These are phyloP conservation scores for Tenthredo mesomela DNA, from an alignment of 2,888 invertebrate genomes.

Conservation along the genomic window DNA sequence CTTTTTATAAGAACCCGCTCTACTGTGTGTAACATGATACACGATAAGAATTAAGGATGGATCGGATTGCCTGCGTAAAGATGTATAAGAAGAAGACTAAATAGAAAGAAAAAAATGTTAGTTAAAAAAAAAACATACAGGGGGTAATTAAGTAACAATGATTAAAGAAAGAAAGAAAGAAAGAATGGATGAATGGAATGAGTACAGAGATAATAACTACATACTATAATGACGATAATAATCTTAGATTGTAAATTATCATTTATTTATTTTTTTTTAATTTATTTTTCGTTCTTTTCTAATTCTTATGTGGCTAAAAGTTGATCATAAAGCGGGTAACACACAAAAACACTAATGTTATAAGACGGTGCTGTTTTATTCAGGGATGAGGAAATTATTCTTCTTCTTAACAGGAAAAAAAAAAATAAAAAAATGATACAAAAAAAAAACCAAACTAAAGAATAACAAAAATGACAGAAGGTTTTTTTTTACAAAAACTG, in stretches of 20 bases:
- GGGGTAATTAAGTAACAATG: background rate
- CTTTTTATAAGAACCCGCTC: background rate
- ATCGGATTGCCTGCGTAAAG: background rate
- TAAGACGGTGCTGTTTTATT: slow-evolving; percentile 9
- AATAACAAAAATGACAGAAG: background rate
- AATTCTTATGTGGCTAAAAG: background rate
- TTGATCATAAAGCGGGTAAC: background rate
- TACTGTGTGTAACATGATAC: background rate
- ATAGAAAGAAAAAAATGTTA: too few species aligned
- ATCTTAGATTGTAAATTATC: background rate
- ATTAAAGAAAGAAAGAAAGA: background rate
- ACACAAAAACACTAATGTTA: background rate
- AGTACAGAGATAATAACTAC: slow-evolving; percentile 3
- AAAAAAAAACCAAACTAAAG: background rate
- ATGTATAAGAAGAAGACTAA: background rate
- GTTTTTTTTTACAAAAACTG: background rate
- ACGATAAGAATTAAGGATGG: background rate
- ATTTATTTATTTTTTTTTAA: background rate
- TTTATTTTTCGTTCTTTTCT: background rate
- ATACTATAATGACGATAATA: background rate
- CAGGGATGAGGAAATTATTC: background rate
- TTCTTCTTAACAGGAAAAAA: background rate
- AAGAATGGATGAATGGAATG: background rate
- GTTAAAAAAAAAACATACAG: background rate
- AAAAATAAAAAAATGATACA: background rate